Evolutionary conservation across 2,113 vertebrate genomes (phyloP), one percentile per base, ranked within the genome.

Genomic region (Sciurus niger): DNA sequence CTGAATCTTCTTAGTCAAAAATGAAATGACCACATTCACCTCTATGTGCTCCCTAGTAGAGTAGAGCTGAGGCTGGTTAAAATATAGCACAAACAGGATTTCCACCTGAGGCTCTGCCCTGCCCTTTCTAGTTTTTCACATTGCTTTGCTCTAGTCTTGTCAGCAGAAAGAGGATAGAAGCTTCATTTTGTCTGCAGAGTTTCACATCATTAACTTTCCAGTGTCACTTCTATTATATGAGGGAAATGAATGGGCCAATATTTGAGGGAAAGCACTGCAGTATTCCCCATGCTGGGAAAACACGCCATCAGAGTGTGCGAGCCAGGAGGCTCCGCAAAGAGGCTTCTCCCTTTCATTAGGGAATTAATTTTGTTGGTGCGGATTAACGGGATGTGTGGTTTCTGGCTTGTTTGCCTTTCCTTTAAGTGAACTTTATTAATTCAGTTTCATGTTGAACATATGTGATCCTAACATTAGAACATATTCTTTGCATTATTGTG

Each of bases 181-280:
- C 25, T 55, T 65, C 48, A 6, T 97, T 98, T 96, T 95, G 24
- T 85, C 73, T 82, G 37, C 53, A 91, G 4, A 25, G 97, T 97
- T 97, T 98, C n/a, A 90, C 63, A 48, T 90, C 89, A 37, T 97
- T 98, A 94, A 73, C 92, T 97, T 94, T 82, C 34, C 74, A 70
- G 12, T 96, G 84, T 94, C 97, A 58, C 83, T 98, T 95, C 90
- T 85, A 96, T 96, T 97, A 77, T 82, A 92, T 14, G 0, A 89
- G 72, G 76, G 96, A 96, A 96, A 94, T 65, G 79, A 97, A 97
- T 95, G 90, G 93, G 65, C 68, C 91, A 73, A 92, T 95, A 79
- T 94, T 96, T 73, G 88, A 96, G 60, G 86, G 32, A 74, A 97
- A 65, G 53, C 72, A n/a, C 46, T 48, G 20, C 63, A 7, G 13